Percentiles rank a stretch among this genome's conserved stretches.
These are phyloP conservation scores for Alouatta palliata DNA, from an alignment of 2,113 vertebrate species.

Conservation along the genomic window DNA sequence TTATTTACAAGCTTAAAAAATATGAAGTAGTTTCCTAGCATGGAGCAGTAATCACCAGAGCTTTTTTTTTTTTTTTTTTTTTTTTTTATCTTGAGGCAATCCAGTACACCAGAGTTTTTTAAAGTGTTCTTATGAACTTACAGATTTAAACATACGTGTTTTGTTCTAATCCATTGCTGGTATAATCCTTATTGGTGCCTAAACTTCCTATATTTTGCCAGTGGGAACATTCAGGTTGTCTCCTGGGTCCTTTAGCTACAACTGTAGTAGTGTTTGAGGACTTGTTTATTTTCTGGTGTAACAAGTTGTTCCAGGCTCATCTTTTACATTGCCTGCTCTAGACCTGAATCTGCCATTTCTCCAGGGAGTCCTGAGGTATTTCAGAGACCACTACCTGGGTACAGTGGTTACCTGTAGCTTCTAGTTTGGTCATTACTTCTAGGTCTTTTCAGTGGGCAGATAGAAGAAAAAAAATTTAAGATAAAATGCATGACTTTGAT, in stretches of 20 bases:
- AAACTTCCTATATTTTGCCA: not conserved
- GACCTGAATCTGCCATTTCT: not conserved
- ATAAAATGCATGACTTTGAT: not conserved
- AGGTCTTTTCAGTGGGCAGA: not conserved
- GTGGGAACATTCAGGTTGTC: not conserved
- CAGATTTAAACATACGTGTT: not conserved
- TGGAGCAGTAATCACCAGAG: not conserved
- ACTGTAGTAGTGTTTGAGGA: not conserved
- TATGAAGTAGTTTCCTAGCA: not conserved
- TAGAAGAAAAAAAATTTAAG: not conserved
- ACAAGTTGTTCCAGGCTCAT: not conserved
- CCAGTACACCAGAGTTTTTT: not conserved
- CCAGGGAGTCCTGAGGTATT: not conserved
- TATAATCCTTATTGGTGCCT: not conserved
- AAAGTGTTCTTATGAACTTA: not conserved
- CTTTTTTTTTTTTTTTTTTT: not conserved
- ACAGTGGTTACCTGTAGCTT: not conserved
- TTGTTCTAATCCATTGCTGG: not conserved
- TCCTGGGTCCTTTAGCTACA: not conserved
- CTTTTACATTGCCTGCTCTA: not conserved
- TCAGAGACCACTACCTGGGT: not conserved
- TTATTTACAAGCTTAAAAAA: not conserved
- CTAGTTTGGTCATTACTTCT: constrained; percentile 18
- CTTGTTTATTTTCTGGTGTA: not conserved
- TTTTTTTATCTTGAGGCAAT: not conserved